Conservation (phyloP, 2,113 vertebrate species). For the Peromyscus leucopus region DNA sequence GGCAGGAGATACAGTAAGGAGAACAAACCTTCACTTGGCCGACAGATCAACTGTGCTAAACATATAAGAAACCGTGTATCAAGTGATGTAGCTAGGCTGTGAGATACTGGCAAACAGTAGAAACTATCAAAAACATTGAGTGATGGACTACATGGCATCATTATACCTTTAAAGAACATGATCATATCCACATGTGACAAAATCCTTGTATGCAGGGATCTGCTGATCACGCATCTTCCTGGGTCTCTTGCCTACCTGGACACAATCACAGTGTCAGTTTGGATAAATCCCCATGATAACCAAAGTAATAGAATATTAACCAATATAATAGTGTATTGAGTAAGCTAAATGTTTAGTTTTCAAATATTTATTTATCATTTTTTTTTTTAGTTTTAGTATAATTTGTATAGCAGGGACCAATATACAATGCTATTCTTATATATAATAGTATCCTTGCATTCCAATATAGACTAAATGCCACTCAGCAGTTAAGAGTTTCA, state of each 20-base stretch:
- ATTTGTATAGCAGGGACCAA: slow-evolving; percentile 29
- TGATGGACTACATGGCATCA: neutral
- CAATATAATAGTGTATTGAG: neutral
- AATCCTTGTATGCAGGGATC: neutral
- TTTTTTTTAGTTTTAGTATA: neutral
- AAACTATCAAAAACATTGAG: slow-evolving; percentile 4
- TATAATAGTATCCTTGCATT: slow-evolving; percentile 2
- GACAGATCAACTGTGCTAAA: slow-evolving; percentile 36
- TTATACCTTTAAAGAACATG: neutral
- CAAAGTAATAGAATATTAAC: neutral
- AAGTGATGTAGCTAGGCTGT: neutral
- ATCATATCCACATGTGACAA: neutral
- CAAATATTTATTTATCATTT: slow-evolving; percentile 1
- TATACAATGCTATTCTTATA: neutral
- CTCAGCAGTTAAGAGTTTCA: neutral
- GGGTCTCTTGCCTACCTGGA: neutral
- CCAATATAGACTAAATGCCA: neutral
- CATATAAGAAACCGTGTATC: neutral
- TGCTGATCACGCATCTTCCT: neutral
- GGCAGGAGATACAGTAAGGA: neutral
- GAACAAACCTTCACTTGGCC: slow-evolving; percentile 35
- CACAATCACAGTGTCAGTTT: neutral
- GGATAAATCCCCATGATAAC: neutral
- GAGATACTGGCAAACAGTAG: neutral
- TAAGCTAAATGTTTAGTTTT: neutral